A percentile compares a stretch with the other conserved stretches of the same genome.
These are phyloP conservation scores for Melanotaenia trifasciata DNA, from an alignment of 2,797 vertebrate genomes.

Conservation along the genomic window DNA sequence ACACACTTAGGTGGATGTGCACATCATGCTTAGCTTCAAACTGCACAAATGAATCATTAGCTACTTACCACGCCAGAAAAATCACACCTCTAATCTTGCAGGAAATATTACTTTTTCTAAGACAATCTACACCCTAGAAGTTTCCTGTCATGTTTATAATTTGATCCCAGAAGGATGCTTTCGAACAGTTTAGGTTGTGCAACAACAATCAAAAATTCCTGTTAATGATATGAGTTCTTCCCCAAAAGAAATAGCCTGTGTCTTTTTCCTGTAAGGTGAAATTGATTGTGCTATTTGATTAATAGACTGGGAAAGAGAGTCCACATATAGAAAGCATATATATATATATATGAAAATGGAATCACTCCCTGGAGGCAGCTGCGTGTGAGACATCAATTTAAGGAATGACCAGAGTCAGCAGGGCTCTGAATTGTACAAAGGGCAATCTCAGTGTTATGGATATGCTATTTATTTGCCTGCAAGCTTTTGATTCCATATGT, in stretches of 20 bases:
- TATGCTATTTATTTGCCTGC: constrained; percentile 79
- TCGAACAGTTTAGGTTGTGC: constrained; percentile 5
- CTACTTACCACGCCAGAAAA: constrained; percentile 26
- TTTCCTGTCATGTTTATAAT: constrained; percentile 3
- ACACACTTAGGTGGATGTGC: constrained; percentile 1
- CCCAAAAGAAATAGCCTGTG: constrained; percentile 48
- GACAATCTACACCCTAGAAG: neutral
- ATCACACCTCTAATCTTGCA: neutral
- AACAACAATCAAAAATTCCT: constrained; percentile 39
- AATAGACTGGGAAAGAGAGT: constrained; percentile 62
- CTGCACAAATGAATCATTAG: constrained; percentile 3
- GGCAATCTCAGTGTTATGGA: constrained; percentile 78
- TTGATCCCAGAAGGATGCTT: constrained; percentile 10
- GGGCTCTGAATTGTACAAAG: constrained; percentile 79
- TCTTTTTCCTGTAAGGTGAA: constrained; percentile 47
- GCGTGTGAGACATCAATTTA: constrained; percentile 85
- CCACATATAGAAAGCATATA: constrained; percentile 53
- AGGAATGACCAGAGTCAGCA: constrained; percentile 81
- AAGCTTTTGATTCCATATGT: constrained; percentile 64
- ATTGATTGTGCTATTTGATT: constrained; percentile 77
- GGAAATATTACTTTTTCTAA: neutral
- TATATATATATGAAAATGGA: constrained; percentile 78
- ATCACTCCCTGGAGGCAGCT: constrained; percentile 77
- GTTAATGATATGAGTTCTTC: constrained; percentile 56
- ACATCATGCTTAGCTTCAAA: constrained; percentile 16